phyloP scores from a whole-genome alignment of 1,140 invertebrate species.

The Neodiprion lecontei region DNA sequence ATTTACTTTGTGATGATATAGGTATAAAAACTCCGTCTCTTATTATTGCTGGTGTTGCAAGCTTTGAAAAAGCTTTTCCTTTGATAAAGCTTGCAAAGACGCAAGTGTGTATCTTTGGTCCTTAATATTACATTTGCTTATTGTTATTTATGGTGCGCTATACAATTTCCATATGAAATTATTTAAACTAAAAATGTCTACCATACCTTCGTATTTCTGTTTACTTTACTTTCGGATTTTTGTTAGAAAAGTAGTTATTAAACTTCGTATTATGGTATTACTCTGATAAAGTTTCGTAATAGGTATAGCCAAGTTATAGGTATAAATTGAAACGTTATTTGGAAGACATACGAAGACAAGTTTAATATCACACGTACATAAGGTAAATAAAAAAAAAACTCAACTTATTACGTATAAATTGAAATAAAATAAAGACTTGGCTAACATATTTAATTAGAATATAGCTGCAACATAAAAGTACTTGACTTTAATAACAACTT shows the following conservation, averaged over 20 bases:
- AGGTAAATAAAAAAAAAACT: neutral
- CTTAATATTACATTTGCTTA: conserved; percentile 48
- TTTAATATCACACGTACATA: neutral
- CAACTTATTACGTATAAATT: neutral
- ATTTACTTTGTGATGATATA: neutral
- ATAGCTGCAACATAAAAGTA: too few species aligned
- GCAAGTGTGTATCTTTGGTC: conserved; percentile 58
- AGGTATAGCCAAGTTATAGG: neutral
- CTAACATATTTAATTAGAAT: neutral
- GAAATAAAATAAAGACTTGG: neutral
- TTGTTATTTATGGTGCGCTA: neutral
- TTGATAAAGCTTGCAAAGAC: conserved; percentile 46
- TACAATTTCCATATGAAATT: neutral
- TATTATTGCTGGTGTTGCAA: conserved; percentile 38
- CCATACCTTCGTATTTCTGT: neutral
- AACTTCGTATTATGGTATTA: neutral
- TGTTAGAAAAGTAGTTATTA: neutral
- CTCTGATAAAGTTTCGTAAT: too few species aligned
- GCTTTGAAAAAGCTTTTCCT: conserved; percentile 40
- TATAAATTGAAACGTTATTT: neutral
- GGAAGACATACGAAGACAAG: conserved; percentile 1
- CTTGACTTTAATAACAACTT: neutral
- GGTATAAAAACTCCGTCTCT: conserved; percentile 33
- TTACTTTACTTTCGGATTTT: neutral
- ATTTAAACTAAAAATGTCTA: conserved; percentile 3